Conservation (phyloP, 2,113 vertebrate species). For the Onychostoma macrolepis region DNA sequence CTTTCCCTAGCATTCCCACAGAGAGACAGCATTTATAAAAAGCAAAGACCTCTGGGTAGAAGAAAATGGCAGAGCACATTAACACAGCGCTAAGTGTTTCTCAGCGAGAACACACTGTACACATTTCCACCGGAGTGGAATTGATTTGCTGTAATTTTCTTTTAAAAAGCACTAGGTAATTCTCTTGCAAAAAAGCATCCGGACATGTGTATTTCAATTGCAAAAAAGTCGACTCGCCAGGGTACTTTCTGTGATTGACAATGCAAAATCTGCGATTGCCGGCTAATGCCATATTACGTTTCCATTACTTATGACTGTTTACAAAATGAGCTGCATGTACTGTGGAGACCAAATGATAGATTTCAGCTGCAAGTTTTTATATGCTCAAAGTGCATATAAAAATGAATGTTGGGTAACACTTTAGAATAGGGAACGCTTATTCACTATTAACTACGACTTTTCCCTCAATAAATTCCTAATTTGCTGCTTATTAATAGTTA, state of each 20-base stretch:
- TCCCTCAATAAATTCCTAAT: too few species aligned
- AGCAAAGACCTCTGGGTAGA: slow-evolving; percentile 7
- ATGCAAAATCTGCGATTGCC: background rate
- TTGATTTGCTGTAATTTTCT: background rate
- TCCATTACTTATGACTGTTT: background rate
- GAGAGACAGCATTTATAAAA: slow-evolving; percentile 57
- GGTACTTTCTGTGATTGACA: background rate
- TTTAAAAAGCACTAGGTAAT: background rate
- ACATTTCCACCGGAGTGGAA: slow-evolving; percentile 7
- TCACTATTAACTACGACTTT: too few species aligned
- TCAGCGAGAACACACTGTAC: slow-evolving; percentile 19
- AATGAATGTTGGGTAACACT: too few species aligned
- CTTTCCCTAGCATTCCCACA: slow-evolving; percentile 69
- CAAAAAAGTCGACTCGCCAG: background rate
- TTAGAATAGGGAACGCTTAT: too few species aligned
- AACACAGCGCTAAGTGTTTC: slow-evolving; percentile 52
- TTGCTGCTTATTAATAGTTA: too few species aligned
- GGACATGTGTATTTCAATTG: background rate
- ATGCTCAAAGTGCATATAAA: background rate
- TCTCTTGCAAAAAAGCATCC: background rate
- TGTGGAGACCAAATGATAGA: background rate
- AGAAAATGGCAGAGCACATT: slow-evolving; percentile 32
- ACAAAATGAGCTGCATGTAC: background rate
- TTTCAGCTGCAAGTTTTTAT: background rate
- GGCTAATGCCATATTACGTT: background rate